Percentiles rank a stretch among this genome's conserved stretches.
phyloP scores from a whole-genome alignment of 2,797 vertebrate genomes.

The Danio kyathit region DNA sequence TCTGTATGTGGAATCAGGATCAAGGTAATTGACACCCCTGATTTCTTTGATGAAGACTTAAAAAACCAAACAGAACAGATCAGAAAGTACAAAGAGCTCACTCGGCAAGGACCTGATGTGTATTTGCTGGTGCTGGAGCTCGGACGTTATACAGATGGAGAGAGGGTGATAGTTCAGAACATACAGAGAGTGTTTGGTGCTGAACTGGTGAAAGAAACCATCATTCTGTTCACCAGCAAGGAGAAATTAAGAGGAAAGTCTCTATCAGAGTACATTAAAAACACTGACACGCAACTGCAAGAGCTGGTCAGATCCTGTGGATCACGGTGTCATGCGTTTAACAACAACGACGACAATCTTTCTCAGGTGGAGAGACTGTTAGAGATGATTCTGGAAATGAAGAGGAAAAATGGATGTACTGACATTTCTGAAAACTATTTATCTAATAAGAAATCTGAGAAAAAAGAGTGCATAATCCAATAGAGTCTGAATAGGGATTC shows the following conservation, averaged over 20 bases:
- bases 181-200: slow-evolving; percentile 22
- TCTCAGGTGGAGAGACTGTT: slow-evolving; percentile 5
- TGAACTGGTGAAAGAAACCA: background rate
- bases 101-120: slow-evolving; percentile 12
- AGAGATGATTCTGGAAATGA: slow-evolving; percentile 15
- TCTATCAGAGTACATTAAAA: slow-evolving; percentile 23
- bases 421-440: background rate
- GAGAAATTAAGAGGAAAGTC: slow-evolving; percentile 32
- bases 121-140: slow-evolving; percentile 46
- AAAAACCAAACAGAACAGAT: slow-evolving; percentile 7
- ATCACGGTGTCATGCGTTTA: slow-evolving; percentile 33
- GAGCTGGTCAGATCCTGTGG: slow-evolving; percentile 11
- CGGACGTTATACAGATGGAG: slow-evolving; percentile 39
- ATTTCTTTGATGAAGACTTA: slow-evolving; percentile 36
- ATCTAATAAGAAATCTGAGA: background rate
- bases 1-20: slow-evolving; percentile 32
- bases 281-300: slow-evolving; percentile 9
- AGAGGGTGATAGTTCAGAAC: slow-evolving; percentile 3
- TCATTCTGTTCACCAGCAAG: slow-evolving; percentile 45
- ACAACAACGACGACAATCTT: slow-evolving; percentile 13
- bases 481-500: slow-evolving; percentile 7
- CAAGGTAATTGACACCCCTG: slow-evolving; percentile 48
- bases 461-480: slow-evolving; percentile 12
- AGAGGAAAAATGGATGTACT: background rate
- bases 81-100: slow-evolving; percentile 14